A percentile compares a stretch with the other conserved stretches of the same genome.
These are phyloP conservation scores for Peromyscus nudipes DNA, from an alignment of 2,797 vertebrate species.

Conservation along the genomic window DNA sequence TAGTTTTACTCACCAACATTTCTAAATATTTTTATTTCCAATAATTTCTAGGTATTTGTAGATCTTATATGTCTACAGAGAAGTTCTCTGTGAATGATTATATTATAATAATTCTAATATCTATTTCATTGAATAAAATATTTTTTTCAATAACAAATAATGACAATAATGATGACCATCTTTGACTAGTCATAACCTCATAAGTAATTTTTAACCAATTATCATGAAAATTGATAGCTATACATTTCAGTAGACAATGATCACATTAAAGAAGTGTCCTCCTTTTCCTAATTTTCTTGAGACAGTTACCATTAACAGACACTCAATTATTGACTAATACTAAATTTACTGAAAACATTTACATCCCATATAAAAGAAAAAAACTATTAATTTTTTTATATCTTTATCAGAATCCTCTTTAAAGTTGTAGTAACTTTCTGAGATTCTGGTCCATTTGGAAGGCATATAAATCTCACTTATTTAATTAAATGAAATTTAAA, in stretches of 20 bases:
- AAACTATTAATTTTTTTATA: not conserved
- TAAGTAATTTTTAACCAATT: not conserved
- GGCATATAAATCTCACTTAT: not conserved
- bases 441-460: not conserved
- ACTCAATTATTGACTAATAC: not conserved
- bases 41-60: not conserved
- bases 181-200: not conserved
- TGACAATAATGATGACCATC: not conserved
- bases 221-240: not conserved
- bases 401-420: not conserved
- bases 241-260: not conserved
- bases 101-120: not conserved
- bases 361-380: not conserved
- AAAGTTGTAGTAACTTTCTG: not conserved
- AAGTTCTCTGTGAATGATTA: not conserved
- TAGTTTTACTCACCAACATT: not conserved
- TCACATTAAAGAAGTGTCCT: not conserved
- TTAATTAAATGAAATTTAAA: not conserved
- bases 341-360: not conserved
- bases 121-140: not conserved
- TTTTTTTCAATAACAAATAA: not conserved
- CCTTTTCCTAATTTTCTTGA: not conserved
- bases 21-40: constrained; percentile 2
- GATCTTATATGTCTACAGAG: not conserved
- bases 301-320: not conserved